These are phyloP conservation scores for Patiria miniata DNA, from an alignment of 35 echinoderm and acorn worm species.

Conservation along the genomic window DNA sequence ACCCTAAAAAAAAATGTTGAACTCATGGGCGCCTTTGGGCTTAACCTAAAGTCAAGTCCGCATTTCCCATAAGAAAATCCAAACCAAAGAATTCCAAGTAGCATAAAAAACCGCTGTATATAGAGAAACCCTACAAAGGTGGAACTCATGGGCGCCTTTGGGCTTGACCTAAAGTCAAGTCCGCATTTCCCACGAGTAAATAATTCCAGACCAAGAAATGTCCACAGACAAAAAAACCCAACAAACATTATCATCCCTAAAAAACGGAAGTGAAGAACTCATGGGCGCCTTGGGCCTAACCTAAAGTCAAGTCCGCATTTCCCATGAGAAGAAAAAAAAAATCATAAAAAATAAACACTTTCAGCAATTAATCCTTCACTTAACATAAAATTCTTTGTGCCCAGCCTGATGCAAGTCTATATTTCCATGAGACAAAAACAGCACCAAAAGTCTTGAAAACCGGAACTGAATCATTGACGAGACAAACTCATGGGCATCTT, in stretches of 20 bases:
- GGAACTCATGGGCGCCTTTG: conserved; percentile 2
- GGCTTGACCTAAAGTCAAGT: conserved; percentile 7
- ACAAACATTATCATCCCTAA: not conserved
- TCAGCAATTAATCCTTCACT: too few relatives aligned
- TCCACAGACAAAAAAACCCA: not conserved
- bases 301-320: conserved; percentile 26
- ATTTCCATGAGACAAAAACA: too few relatives aligned
- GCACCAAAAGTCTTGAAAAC: too few relatives aligned
- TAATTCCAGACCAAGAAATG: too few relatives aligned
- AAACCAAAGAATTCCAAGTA: too few relatives aligned
- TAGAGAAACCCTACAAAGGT: not conserved
- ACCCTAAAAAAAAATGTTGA: not conserved
- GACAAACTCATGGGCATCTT: conserved; percentile 1
- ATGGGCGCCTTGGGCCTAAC: conserved; percentile 23
- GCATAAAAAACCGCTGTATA: too few relatives aligned
- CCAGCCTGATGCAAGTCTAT: too few relatives aligned
- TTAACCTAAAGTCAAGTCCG: conserved; percentile 14
- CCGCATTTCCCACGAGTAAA: conserved; percentile 21
- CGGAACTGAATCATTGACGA: not conserved
- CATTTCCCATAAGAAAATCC: not conserved
- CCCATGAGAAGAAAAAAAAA: not conserved
- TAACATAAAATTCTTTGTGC: too few relatives aligned
- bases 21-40: conserved; percentile 3
- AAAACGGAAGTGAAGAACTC: not conserved
- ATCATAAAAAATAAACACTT: not conserved